Evolutionary conservation across 1,140 invertebrate genomes (phyloP).

Genomic region (Ladona fulva): DNA sequence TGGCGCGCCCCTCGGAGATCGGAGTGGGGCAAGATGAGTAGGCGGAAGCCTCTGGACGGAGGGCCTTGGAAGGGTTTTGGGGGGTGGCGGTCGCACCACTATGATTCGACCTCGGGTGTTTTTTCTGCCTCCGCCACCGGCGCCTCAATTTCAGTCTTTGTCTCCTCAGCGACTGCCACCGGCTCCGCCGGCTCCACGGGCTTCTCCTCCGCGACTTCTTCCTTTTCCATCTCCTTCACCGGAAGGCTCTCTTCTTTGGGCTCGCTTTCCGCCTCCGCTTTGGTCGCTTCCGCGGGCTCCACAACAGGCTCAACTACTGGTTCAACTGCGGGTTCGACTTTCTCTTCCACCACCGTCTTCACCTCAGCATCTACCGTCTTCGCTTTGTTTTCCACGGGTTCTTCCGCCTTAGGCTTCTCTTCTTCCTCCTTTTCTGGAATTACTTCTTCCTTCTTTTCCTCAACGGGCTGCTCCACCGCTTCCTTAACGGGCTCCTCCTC

Average conservation of each 20-base stretch:
- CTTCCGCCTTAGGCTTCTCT: neutral
- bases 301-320: no score
- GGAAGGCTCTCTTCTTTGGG: neutral
- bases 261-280: neutral
- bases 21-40: conserved; percentile 6
- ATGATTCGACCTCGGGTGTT: neutral
- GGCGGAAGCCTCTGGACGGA: neutral
- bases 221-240: neutral
- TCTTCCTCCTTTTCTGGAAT: neutral
- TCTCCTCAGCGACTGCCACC: neutral
- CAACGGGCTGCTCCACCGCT: neutral
- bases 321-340: neutral
- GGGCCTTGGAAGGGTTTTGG: neutral
- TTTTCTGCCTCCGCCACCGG: neutral
- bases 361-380: neutral
- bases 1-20: neutral
- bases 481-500: neutral
- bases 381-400: neutral
- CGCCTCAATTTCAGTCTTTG: neutral
- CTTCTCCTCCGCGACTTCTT: neutral
- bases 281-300: neutral
- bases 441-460: neutral
- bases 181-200: neutral
- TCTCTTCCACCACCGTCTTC: neutral
- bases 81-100: neutral